phyloP scores from a whole-genome alignment of 2,113 vertebrate genomes.

The Mormyrus iriodes region DNA sequence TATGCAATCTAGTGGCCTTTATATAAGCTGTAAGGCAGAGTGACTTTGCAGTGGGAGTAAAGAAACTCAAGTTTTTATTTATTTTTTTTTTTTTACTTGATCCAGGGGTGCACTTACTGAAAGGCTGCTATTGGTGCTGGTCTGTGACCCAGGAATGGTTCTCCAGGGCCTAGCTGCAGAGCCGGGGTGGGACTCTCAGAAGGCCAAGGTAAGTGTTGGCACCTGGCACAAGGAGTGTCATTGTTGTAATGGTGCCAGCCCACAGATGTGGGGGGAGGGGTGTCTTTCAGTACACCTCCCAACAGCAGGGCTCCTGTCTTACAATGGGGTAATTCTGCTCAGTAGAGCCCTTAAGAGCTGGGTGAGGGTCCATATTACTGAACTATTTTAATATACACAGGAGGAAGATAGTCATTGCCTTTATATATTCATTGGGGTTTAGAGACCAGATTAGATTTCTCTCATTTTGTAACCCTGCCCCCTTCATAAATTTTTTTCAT shows the following conservation, averaged over 20 bases:
- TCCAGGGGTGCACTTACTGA: conserved; percentile 50
- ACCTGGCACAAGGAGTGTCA: not conserved
- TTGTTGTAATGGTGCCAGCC: not conserved
- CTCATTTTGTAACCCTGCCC: not conserved
- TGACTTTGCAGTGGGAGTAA: not conserved
- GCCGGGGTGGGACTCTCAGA: not conserved
- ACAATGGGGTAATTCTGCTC: not conserved
- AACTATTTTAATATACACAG: not conserved
- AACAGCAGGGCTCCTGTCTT: not conserved
- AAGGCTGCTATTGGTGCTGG: conserved; percentile 50
- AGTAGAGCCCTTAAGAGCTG: not conserved
- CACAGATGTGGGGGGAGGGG: not conserved
- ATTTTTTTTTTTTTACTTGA: not conserved
- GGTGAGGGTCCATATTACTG: not conserved
- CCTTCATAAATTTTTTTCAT: not conserved
- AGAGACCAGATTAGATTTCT: not conserved
- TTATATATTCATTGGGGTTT: not conserved
- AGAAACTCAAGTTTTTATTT: not conserved
- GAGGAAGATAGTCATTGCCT: not conserved
- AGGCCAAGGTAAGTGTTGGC: conserved; percentile 40
- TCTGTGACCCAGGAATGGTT: conserved; percentile 48
- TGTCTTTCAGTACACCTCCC: not conserved
- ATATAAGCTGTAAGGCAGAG: not conserved
- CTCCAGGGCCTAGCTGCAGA: not conserved
- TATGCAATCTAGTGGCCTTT: not conserved